A percentile compares a stretch with the other conserved stretches of the same genome.
phyloP scores from a whole-genome alignment of 2,113 vertebrate species.

The Carassius carassius region DNA sequence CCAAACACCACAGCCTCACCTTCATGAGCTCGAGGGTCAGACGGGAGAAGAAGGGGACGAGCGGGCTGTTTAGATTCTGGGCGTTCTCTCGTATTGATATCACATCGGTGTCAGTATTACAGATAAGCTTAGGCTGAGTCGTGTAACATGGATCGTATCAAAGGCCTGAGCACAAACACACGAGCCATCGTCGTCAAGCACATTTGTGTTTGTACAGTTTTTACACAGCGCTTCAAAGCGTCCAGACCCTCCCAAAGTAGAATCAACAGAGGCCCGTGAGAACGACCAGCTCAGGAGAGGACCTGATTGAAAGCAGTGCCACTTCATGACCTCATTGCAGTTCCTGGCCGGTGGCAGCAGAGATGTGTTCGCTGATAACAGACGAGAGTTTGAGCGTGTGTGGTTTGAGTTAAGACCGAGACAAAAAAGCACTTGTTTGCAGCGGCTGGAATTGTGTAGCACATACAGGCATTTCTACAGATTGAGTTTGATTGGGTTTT shows the following conservation, averaged over 20 bases:
- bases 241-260: conserved; percentile 1
- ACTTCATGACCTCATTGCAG: conserved; percentile 46
- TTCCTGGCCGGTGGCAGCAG: conserved; percentile 30
- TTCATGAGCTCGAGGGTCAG: conserved; percentile 65
- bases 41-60: conserved; percentile 21
- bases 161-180: conserved; percentile 57
- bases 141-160: conserved; percentile 59
- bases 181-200: conserved; percentile 53
- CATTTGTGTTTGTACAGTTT: conserved; percentile 49
- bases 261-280: conserved; percentile 47
- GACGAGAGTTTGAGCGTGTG: conserved; percentile 51
- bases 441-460: neutral
- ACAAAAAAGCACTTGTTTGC: conserved; percentile 46
- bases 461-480: neutral
- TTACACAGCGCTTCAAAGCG: conserved; percentile 55
- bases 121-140: conserved; percentile 64
- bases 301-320: conserved; percentile 51
- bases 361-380: conserved; percentile 40
- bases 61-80: conserved; percentile 68
- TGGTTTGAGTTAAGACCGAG: conserved; percentile 47
- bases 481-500: neutral
- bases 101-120: conserved; percentile 57
- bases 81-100: conserved; percentile 70
- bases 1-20: conserved; percentile 76
- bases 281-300: conserved; percentile 39